A percentile compares a stretch with the other conserved stretches of the same genome.
Conservation (phyloP, 1,140 invertebrate genomes). For the Cecropterus lyciades region DNA sequence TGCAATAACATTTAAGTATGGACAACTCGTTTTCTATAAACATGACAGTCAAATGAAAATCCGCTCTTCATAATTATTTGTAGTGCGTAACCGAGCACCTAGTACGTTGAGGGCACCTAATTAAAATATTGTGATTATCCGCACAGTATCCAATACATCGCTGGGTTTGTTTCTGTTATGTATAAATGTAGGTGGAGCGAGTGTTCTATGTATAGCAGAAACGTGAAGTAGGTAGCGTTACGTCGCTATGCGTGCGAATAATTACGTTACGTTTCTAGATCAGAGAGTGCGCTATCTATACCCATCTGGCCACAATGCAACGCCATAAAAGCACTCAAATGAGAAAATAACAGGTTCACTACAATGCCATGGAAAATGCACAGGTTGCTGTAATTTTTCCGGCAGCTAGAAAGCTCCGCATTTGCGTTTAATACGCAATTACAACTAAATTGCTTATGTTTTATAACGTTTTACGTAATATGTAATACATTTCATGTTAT, state of each 20-base stretch:
- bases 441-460: constrained; percentile 41
- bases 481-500: no score
- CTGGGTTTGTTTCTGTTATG: not conserved
- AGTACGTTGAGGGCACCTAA: not conserved
- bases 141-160: constrained; percentile 1
- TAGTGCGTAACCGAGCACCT: constrained; percentile 13
- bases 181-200: not conserved
- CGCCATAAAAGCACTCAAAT: constrained; percentile 77
- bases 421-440: constrained; percentile 42
- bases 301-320: constrained; percentile 62
- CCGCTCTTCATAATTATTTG: constrained; percentile 13
- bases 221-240: constrained; percentile 12
- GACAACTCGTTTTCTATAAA: constrained; percentile 10
- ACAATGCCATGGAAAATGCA: constrained; percentile 78
- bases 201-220: constrained; percentile 35
- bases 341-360: constrained; percentile 80
- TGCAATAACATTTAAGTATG: constrained; percentile 3
- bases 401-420: constrained; percentile 65
- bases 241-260: constrained; percentile 73
- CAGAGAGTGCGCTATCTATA: constrained; percentile 65
- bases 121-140: not conserved
- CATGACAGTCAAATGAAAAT: constrained; percentile 12
- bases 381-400: constrained; percentile 66
- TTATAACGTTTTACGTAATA: no score
- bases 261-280: constrained; percentile 78